phyloP scores from a whole-genome alignment of 2,888 invertebrate species.

The Harpalus rufipes region DNA sequence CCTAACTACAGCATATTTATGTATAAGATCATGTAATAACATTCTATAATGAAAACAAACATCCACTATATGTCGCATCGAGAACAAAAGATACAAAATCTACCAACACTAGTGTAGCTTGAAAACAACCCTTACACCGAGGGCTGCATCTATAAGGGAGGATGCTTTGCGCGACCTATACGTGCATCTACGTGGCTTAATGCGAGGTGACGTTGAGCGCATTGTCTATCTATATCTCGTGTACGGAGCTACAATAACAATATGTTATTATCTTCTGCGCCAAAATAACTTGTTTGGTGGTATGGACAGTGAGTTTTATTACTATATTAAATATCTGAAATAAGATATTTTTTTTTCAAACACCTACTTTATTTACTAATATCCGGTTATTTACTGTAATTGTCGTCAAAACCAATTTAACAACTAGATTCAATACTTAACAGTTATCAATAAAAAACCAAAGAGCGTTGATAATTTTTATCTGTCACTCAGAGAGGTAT shows the following conservation, averaged over 20 bases:
- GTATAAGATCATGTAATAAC: not conserved
- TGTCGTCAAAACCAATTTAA: too few species aligned
- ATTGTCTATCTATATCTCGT: not conserved
- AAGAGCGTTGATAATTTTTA: too few species aligned
- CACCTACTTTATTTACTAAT: too few species aligned
- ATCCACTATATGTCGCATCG: not conserved
- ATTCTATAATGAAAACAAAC: not conserved
- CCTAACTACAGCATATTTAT: too few species aligned
- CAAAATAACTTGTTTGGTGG: not conserved
- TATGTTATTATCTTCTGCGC: not conserved
- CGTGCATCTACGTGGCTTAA: not conserved
- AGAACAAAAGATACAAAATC: not conserved
- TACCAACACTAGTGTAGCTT: not conserved
- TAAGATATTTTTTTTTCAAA: too few species aligned
- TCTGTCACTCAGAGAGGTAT: too few species aligned
- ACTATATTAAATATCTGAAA: not conserved
- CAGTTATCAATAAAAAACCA: too few species aligned
- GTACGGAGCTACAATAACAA: not conserved
- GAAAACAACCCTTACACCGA: not conserved
- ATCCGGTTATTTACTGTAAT: too few species aligned
- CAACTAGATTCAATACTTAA: too few species aligned
- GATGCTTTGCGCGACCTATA: not conserved
- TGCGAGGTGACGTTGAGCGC: slow-evolving; percentile 1
- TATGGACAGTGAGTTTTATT: not conserved
- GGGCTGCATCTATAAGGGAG: not conserved